Evolutionary conservation across 2,888 invertebrate species (phyloP).

Genomic region (Lasioglossum oenotherae): DNA sequence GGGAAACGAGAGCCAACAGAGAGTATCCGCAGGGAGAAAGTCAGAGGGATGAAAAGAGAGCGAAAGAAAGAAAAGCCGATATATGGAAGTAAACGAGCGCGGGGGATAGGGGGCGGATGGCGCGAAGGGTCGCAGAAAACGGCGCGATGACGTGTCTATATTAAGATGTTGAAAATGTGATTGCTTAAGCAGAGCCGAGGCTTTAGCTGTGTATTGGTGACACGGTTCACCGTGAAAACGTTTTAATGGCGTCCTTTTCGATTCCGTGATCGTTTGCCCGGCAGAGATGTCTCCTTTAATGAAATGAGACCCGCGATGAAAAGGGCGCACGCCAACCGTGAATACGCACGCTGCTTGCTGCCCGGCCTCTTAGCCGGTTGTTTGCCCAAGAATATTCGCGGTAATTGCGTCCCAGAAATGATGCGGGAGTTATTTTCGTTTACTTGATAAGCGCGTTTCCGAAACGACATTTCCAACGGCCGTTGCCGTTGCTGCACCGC

Average conservation of each 20-base stretch:
- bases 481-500: background rate
- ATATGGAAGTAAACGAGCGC: background rate
- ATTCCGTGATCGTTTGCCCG: constrained; percentile 36
- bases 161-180: constrained; percentile 65
- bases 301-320: constrained; percentile 54
- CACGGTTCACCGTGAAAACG: constrained; percentile 21
- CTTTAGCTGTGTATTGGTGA: background rate
- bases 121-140: constrained; percentile 7
- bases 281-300: constrained; percentile 51
- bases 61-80: background rate
- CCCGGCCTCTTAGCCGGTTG: background rate
- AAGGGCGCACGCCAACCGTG: constrained; percentile 44
- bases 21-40: constrained; percentile 6
- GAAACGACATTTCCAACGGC: constrained; percentile 26
- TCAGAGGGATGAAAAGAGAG: background rate
- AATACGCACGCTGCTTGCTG: constrained; percentile 36
- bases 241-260: constrained; percentile 41
- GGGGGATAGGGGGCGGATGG: background rate
- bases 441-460: constrained; percentile 40
- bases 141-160: constrained; percentile 58
- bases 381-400: constrained; percentile 47
- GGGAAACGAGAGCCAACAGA: constrained; percentile 10
- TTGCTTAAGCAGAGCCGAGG: constrained; percentile 39
- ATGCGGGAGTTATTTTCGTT: constrained; percentile 29
- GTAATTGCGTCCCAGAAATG: constrained; percentile 51